phyloP scores from a whole-genome alignment of 2,113 vertebrate genomes.

The Lucifuga dentata region DNA sequence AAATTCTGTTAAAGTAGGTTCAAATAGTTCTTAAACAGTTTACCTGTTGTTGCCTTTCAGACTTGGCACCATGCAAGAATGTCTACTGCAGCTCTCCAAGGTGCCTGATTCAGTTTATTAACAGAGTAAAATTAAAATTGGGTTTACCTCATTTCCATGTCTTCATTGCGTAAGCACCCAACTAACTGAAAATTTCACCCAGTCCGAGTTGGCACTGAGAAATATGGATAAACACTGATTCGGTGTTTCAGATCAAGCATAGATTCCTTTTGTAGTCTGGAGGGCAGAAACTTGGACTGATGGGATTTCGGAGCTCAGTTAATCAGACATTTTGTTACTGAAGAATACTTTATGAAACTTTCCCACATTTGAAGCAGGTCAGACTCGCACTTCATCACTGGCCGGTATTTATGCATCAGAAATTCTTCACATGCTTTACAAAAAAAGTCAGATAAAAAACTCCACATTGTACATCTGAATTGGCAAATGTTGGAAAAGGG shows the following conservation, averaged over 20 bases:
- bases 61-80: too few species aligned
- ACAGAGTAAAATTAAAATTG: background rate
- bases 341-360: constrained; percentile 63
- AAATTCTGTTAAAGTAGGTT: too few species aligned
- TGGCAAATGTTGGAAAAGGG: constrained; percentile 45
- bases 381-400: constrained; percentile 69
- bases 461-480: constrained; percentile 34
- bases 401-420: constrained; percentile 68
- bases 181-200: background rate
- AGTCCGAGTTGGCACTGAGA: too few species aligned
- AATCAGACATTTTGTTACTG: constrained; percentile 68
- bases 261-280: constrained; percentile 53
- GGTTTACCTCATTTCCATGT: background rate
- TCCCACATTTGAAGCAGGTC: constrained; percentile 70
- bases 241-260: constrained; percentile 12
- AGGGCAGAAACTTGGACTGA: constrained; percentile 48
- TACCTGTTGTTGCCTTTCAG: too few species aligned
- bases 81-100: too few species aligned
- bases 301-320: constrained; percentile 60
- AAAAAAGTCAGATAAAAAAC: constrained; percentile 31
- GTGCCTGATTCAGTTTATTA: background rate
- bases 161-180: background rate
- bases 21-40: too few species aligned
- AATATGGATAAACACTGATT: background rate
- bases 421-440: constrained; percentile 71